A percentile compares a stretch with the other conserved stretches of the same genome.
phyloP scores from a whole-genome alignment of 2,797 vertebrate species.

The Rhinatrema bivittatum region DNA sequence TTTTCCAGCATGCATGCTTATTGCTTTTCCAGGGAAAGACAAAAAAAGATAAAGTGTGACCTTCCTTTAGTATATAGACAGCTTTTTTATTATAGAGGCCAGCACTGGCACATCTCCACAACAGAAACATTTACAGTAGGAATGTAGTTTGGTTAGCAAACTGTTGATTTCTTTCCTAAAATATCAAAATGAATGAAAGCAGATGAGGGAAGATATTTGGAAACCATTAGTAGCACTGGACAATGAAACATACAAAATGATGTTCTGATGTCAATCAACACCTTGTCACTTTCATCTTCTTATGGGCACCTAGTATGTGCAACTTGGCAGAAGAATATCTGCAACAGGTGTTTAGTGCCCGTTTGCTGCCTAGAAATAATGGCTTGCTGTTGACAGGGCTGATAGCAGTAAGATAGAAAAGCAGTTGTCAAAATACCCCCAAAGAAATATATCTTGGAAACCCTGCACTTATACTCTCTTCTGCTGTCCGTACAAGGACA shows the following conservation, averaged over 20 bases:
- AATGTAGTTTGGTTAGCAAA: slow-evolving; percentile 38
- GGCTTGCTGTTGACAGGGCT: slow-evolving; percentile 13
- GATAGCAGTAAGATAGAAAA: not conserved
- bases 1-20: not conserved
- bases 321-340: slow-evolving; percentile 14
- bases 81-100: slow-evolving; percentile 22
- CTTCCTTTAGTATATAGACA: no score
- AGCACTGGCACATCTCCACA: slow-evolving; percentile 2
- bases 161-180: slow-evolving; percentile 35
- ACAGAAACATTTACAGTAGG: slow-evolving; percentile 31
- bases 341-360: slow-evolving; percentile 19
- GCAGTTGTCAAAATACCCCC: not conserved
- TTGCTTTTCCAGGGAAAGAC: slow-evolving; percentile 5
- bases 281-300: slow-evolving; percentile 18
- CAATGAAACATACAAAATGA: slow-evolving; percentile 12
- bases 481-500: no score
- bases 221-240: slow-evolving; percentile 42
- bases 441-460: not conserved
- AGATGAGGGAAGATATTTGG: slow-evolving; percentile 44
- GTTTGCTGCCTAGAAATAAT: slow-evolving; percentile 16
- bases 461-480: no score
- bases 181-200: slow-evolving; percentile 35
- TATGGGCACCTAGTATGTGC: slow-evolving; percentile 14
- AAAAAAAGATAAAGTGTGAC: not conserved
- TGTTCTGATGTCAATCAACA: slow-evolving; percentile 10